phyloP scores from a whole-genome alignment of 2,113 vertebrate genomes.

The Sterna hirundo region DNA sequence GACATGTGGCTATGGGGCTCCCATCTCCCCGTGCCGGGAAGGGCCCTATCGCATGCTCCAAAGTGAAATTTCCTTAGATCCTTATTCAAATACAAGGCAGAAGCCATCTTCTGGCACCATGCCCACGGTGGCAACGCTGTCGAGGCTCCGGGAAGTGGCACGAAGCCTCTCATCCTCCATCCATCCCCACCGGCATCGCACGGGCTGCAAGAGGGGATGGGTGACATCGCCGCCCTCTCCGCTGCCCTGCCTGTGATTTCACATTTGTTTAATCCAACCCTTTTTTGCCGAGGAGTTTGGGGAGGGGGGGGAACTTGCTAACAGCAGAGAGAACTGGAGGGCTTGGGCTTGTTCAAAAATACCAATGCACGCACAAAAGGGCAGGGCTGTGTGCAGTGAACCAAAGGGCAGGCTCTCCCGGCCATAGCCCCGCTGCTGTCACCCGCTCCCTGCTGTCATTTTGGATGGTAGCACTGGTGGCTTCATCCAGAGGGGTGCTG shows the following conservation, averaged over 20 bases:
- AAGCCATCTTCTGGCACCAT: slow-evolving; percentile 54
- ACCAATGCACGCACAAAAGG: neutral
- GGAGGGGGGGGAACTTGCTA: neutral
- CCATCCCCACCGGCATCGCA: neutral
- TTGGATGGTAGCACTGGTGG: neutral
- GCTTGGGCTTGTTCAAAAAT: neutral
- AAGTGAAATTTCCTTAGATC: slow-evolving; percentile 40
- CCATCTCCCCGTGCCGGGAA: neutral
- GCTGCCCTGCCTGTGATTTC: neutral
- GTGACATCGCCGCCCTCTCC: neutral
- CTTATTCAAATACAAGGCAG: slow-evolving; percentile 51
- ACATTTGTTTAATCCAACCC: neutral
- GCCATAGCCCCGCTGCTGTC: neutral
- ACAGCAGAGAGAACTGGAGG: neutral
- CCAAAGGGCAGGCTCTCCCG: neutral
- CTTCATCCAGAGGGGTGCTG: neutral
- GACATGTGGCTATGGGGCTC: neutral
- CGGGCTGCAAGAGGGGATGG: neutral
- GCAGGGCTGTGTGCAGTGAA: neutral
- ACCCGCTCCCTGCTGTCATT: neutral
- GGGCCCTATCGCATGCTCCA: neutral
- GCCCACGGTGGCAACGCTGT: neutral
- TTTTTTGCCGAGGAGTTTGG: neutral
- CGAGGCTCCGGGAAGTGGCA: neutral
- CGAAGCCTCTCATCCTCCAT: neutral